These are phyloP conservation scores for Masnerella sp. DNA, from an alignment of 2,888 invertebrate species.

Conservation along the genomic window DNA sequence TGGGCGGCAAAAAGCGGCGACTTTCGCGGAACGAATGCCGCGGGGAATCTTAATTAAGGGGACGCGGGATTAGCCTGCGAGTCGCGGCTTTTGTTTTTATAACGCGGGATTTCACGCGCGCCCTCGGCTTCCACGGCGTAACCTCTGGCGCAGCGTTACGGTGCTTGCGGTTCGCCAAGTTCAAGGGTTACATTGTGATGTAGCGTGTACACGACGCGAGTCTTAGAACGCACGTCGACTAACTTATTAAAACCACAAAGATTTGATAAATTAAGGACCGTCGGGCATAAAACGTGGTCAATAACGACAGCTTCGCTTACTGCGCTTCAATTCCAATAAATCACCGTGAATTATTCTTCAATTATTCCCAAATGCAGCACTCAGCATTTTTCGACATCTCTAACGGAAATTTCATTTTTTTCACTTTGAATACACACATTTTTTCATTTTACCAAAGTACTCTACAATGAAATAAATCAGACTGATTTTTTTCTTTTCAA, in stretches of 20 bases:
- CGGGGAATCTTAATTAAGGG: slow-evolving; percentile 30
- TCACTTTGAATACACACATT: too few species aligned
- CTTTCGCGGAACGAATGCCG: slow-evolving; percentile 20
- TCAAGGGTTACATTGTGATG: slow-evolving; percentile 49
- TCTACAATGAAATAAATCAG: too few species aligned
- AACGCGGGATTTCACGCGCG: slow-evolving; percentile 10
- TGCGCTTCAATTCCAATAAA: slow-evolving; percentile 1
- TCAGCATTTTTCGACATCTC: too few species aligned
- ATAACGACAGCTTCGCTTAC: slow-evolving; percentile 14
- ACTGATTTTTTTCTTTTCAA: too few species aligned
- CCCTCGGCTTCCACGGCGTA: slow-evolving; percentile 32
- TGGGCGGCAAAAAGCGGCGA: not conserved
- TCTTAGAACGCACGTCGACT: slow-evolving; percentile 15
- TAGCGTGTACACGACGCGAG: slow-evolving; percentile 22
- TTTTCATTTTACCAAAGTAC: too few species aligned
- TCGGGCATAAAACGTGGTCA: slow-evolving; percentile 1
- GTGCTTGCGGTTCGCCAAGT: slow-evolving; percentile 26
- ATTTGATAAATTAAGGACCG: slow-evolving; percentile 32
- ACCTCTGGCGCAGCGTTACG: slow-evolving; percentile 26
- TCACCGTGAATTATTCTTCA: not conserved
- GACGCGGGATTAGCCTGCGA: slow-evolving; percentile 17
- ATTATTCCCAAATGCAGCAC: too few species aligned
- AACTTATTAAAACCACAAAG: slow-evolving; percentile 34
- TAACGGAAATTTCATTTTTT: too few species aligned
- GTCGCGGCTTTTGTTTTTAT: slow-evolving; percentile 14